Percentiles rank a stretch among this genome's conserved stretches.
Conservation (phyloP, 2,113 vertebrate genomes). For the Prochilodus magdalenae region DNA sequence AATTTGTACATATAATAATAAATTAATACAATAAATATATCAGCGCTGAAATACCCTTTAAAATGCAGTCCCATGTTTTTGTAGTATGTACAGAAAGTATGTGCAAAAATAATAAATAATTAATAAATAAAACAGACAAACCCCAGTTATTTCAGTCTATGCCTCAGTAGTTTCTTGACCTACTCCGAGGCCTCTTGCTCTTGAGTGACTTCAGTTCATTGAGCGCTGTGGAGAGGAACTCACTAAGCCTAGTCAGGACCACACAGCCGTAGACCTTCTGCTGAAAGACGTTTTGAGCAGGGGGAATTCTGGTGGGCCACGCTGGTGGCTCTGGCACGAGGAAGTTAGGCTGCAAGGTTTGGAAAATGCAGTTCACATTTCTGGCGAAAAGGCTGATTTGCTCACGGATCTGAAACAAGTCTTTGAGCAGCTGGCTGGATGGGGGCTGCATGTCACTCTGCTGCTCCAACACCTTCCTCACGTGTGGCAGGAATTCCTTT, state of each 20-base stretch:
- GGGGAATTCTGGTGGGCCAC: constrained; percentile 64
- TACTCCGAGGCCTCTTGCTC: constrained; percentile 11
- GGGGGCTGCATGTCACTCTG: constrained; percentile 71
- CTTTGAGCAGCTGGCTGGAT: constrained; percentile 52
- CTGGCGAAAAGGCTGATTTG: constrained; percentile 44
- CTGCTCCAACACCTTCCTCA: constrained; percentile 72
- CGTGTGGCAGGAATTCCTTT: constrained; percentile 70
- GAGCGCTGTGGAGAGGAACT: constrained; percentile 63
- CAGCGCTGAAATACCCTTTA: background rate
- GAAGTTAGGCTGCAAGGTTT: constrained; percentile 72
- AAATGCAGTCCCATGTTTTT: background rate
- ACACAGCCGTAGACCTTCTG: constrained; percentile 80
- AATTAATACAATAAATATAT: constrained; percentile 33
- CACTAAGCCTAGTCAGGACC: constrained; percentile 72
- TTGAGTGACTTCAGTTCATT: constrained; percentile 68
- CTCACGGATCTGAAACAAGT: background rate
- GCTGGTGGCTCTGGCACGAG: constrained; percentile 62
- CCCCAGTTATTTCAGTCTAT: background rate
- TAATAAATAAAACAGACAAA: constrained; percentile 77
- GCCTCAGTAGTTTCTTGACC: constrained; percentile 33
- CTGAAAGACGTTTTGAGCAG: constrained; percentile 75
- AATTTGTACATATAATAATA: constrained; percentile 43
- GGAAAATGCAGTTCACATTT: constrained; percentile 58
- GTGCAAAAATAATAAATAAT: constrained; percentile 66
- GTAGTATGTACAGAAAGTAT: constrained; percentile 1